Conservation (phyloP, 2,113 vertebrate genomes). For the Antechinus stuartii region DNA sequence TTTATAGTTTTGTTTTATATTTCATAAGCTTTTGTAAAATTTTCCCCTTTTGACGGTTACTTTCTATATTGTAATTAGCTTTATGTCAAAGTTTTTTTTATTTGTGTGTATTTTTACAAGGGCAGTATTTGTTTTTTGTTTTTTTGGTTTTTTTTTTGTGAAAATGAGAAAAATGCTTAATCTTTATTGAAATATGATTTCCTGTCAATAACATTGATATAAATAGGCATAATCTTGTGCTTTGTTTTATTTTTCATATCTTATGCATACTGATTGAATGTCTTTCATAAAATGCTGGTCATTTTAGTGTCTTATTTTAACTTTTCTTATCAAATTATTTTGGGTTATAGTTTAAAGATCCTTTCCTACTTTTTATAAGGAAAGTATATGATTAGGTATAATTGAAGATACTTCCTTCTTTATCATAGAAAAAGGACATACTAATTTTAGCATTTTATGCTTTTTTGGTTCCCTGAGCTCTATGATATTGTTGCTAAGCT, state of each 20-base stretch:
- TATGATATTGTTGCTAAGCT: slow-evolving; percentile 48
- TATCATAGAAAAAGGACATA: slow-evolving; percentile 15
- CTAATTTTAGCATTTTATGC: slow-evolving; percentile 42
- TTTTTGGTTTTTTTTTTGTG: not conserved
- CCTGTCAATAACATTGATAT: not conserved
- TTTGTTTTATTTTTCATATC: not conserved
- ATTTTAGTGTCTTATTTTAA: slow-evolving; percentile 38
- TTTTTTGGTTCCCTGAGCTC: slow-evolving; percentile 38
- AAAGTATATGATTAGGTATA: slow-evolving; percentile 5
- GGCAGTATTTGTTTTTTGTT: not conserved
- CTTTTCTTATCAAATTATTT: slow-evolving; percentile 9
- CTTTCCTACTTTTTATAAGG: slow-evolving; percentile 45
- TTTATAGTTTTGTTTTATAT: not conserved
- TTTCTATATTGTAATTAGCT: not conserved
- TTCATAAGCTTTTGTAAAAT: not conserved
- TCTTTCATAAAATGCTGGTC: slow-evolving; percentile 32
- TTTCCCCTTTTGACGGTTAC: not conserved
- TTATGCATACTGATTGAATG: not conserved
- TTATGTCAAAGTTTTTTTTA: not conserved
- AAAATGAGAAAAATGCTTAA: slow-evolving; percentile 5
- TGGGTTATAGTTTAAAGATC: slow-evolving; percentile 51
- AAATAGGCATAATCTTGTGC: not conserved
- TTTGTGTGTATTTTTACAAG: not conserved
- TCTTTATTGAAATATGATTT: not conserved
- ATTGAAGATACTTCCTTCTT: not conserved